Conservation (phyloP, 2,797 vertebrate genomes). For the Sebastes minor region DNA sequence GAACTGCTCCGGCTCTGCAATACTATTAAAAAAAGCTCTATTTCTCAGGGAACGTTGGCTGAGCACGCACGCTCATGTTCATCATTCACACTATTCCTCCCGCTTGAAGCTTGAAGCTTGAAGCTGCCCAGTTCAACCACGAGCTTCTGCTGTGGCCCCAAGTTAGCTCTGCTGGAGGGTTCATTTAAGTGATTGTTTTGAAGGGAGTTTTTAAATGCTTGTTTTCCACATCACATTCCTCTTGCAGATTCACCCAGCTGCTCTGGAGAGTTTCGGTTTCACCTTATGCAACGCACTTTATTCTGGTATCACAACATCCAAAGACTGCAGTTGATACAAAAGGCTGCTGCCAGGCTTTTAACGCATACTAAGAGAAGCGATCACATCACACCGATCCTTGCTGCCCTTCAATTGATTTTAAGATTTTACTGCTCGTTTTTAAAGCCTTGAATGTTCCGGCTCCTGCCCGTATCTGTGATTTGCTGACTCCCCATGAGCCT, state of each 20-base stretch:
- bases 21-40: neutral
- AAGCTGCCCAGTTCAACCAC: neutral
- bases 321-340: too few relatives aligned
- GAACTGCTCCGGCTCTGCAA: neutral
- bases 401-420: too few relatives aligned
- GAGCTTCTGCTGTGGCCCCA: neutral
- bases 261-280: neutral
- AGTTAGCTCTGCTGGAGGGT: neutral
- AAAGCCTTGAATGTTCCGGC: too few relatives aligned
- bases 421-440: too few relatives aligned
- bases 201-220: neutral
- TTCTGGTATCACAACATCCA: too few relatives aligned
- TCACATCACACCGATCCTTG: too few relatives aligned
- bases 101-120: neutral
- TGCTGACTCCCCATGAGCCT: too few relatives aligned
- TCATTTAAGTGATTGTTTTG: neutral
- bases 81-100: neutral
- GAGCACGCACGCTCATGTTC: neutral
- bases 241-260: neutral
- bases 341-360: too few relatives aligned
- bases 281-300: too few relatives aligned
- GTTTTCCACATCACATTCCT: neutral
- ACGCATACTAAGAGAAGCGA: too few relatives aligned
- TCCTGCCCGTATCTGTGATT: too few relatives aligned
- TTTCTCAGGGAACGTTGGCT: conserved; percentile 9